phyloP scores from a whole-genome alignment of 2,113 vertebrate genomes.

The Sceloporus tristichus region DNA sequence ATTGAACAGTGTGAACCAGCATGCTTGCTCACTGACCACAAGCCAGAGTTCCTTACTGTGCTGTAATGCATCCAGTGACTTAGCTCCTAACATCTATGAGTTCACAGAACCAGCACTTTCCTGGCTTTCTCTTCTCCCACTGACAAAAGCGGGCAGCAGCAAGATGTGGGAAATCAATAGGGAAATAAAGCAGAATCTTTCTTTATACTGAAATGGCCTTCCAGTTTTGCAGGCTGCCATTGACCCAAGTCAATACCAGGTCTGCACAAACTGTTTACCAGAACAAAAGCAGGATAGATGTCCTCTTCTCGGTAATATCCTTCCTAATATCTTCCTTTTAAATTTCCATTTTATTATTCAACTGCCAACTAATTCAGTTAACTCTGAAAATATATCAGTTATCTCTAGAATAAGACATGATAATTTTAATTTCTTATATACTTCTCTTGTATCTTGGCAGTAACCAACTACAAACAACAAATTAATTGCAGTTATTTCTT shows the following conservation, averaged over 20 bases:
- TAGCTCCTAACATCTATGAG: too few relatives aligned
- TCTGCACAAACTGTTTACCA: slow-evolving; percentile 5
- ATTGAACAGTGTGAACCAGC: background rate
- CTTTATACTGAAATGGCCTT: background rate
- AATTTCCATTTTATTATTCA: too few relatives aligned
- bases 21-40: background rate
- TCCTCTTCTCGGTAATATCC: background rate
- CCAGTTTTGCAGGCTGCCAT: background rate
- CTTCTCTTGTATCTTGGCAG: background rate
- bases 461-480: background rate
- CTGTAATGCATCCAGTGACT: background rate
- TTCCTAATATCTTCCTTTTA: slow-evolving; percentile 5
- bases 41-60: background rate
- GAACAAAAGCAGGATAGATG: slow-evolving; percentile 16
- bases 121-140: background rate
- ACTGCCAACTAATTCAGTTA: too few relatives aligned
- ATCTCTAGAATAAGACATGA: background rate
- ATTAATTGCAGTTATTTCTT: background rate
- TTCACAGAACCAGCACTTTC: background rate
- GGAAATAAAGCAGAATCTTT: background rate
- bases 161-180: too few relatives aligned
- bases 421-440: background rate
- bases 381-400: background rate
- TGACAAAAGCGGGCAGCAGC: background rate
- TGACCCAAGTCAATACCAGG: background rate